phyloP scores from a whole-genome alignment of 2,113 vertebrate species.

The Lycocorax pyrrhopterus region DNA sequence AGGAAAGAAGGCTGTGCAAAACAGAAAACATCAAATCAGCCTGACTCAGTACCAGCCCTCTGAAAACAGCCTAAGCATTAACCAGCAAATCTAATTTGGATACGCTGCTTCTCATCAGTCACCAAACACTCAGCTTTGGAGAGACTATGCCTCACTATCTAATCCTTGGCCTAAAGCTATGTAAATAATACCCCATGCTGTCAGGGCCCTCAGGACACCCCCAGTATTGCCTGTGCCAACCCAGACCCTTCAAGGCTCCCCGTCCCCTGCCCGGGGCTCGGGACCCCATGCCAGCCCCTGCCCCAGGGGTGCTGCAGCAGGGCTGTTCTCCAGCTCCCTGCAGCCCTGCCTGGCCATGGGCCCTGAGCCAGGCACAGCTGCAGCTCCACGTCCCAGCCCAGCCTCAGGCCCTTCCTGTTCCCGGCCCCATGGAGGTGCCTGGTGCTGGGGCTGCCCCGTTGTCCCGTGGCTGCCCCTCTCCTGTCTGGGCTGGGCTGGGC shows the following conservation, averaged over 20 bases:
- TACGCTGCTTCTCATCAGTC: background rate
- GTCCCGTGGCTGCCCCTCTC: rapidly evolving
- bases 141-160: background rate
- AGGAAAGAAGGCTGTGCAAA: background rate
- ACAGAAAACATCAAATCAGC: background rate
- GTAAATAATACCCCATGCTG: background rate
- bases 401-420: background rate
- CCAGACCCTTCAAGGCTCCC: background rate
- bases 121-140: background rate
- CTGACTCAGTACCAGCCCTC: background rate
- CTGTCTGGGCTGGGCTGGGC: background rate
- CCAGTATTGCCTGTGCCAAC: background rate
- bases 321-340: background rate
- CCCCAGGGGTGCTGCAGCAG: background rate
- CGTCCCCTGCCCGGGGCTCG: rapidly evolving
- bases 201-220: background rate
- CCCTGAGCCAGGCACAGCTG: background rate
- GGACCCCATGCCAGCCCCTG: background rate
- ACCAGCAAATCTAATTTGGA: background rate
- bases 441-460: rapidly evolving
- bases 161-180: background rate
- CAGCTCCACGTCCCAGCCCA: background rate
- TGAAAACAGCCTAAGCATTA: background rate
- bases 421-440: background rate
- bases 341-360: background rate